A percentile compares a stretch with the other conserved stretches of the same genome.
These are phyloP conservation scores for Drosophila subquinaria DNA, from an alignment of 2,888 invertebrate genomes.

Conservation along the genomic window DNA sequence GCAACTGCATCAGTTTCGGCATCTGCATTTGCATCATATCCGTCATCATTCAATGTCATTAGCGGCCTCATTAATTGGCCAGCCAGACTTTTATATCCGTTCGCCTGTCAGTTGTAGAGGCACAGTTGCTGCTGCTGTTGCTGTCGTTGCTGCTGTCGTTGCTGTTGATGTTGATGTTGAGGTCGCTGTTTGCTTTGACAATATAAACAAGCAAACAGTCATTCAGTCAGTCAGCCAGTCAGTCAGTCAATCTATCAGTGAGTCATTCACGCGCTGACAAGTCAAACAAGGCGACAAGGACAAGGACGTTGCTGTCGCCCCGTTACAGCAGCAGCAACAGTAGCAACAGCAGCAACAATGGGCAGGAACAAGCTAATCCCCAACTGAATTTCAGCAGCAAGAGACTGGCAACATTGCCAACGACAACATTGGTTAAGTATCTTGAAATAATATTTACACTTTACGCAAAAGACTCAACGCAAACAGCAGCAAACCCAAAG, in stretches of 20 bases:
- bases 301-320: constrained; percentile 54
- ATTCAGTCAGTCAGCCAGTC: constrained; percentile 40
- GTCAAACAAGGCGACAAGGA: constrained; percentile 65
- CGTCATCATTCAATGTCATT: constrained; percentile 65
- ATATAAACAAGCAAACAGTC: constrained; percentile 58
- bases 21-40: constrained; percentile 42
- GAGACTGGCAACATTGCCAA: constrained; percentile 42
- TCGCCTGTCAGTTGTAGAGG: constrained; percentile 48
- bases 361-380: constrained; percentile 66
- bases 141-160: constrained; percentile 4
- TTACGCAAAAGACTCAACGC: constrained; percentile 69
- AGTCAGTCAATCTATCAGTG: constrained; percentile 72
- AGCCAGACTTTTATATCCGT: constrained; percentile 65
- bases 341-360: constrained; percentile 21
- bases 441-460: constrained; percentile 80
- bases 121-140: constrained; percentile 10
- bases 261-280: constrained; percentile 75
- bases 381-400: constrained; percentile 54
- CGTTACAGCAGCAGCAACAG: constrained; percentile 16
- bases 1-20: constrained; percentile 8
- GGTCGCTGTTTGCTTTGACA: constrained; percentile 56
- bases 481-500: constrained; percentile 54
- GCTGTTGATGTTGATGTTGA: constrained; percentile 21
- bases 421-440: constrained; percentile 76
- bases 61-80: constrained; percentile 72